Evolutionary conservation across 2,888 invertebrate species (phyloP), one percentile per base, ranked within the genome.

Genomic region (Pediacus dermestoides): DNA sequence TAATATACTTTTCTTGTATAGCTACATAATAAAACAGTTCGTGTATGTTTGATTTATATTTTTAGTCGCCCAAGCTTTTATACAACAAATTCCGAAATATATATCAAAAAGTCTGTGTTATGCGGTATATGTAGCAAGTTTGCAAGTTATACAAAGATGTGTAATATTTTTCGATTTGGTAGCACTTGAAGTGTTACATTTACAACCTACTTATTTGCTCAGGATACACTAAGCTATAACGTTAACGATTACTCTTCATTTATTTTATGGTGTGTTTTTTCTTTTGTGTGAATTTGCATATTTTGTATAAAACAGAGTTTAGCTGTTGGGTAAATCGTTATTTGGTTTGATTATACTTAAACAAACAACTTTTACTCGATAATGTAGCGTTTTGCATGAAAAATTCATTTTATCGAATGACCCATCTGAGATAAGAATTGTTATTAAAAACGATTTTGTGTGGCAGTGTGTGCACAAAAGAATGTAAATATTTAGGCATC

Each of bases 1-100:
- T 42, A 42, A 46, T 48, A 46, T 34, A 37, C 37, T 48, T 50
- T 42, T 28, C 42, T 37, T 41, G 44, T 40, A 46, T 46, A 46
- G 37, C 43, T 37, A 15, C 34, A n/a, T n/a, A n/a, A n/a, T n/a
- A n/a, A n/a, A n/a, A n/a, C n/a, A n/a, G n/a, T n/a, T n/a, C n/a
- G n/a, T n/a, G n/a, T n/a, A n/a, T n/a, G n/a, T n/a, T n/a, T 46
- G 42, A 43, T 45, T 37, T 39, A 47, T 38, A 14, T 22, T 30
- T 26, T 36, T 36, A 30, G 30, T 37, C 38, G 27, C 25, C 34
- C 16, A 38, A 28, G 42, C 45, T 47, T 50, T 48, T 50, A 44
- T 48, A 31, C 11, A 31, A 1, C 36, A 37, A 39, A 48, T 47
- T 44, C 40, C 31, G 32, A 34, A 27, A 41, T 40, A 44, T 46